Evolutionary conservation across 2,113 vertebrate genomes (phyloP).

Genomic region (Neodon shergylaensis): DNA sequence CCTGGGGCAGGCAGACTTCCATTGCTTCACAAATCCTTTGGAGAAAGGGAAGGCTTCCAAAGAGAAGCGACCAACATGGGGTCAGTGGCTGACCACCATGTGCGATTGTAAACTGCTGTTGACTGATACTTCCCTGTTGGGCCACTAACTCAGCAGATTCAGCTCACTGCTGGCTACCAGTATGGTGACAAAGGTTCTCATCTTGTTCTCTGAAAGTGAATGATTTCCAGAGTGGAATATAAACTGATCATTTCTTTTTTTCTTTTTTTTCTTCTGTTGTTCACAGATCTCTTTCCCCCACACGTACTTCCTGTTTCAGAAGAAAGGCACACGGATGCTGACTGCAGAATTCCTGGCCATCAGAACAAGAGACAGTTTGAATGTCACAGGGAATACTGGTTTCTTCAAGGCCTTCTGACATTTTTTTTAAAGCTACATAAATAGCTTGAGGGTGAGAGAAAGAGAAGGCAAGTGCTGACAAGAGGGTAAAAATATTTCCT

Average conservation of each 20-base stretch:
- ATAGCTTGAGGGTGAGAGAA: conserved; percentile 42
- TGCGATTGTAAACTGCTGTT: not conserved
- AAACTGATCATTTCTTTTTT: not conserved
- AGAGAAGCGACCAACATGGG: not conserved
- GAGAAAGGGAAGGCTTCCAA: not conserved
- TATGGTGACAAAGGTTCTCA: not conserved
- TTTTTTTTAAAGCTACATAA: conserved; percentile 40
- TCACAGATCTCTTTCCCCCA: conserved; percentile 22
- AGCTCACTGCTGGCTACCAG: not conserved
- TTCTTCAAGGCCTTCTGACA: conserved; percentile 46
- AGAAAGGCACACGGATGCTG: conserved; percentile 38
- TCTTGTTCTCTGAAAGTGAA: not conserved
- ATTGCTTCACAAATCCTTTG: not conserved
- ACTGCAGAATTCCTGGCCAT: conserved; percentile 31
- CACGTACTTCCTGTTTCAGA: conserved; percentile 38
- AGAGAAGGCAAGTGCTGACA: not conserved
- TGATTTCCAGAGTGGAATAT: not conserved
- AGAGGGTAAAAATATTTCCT: not conserved
- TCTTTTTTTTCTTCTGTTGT: not conserved
- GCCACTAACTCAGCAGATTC: not conserved
- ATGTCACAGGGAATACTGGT: conserved; percentile 35
- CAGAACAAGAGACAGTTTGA: conserved; percentile 46
- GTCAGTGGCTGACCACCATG: not conserved
- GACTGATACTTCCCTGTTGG: not conserved
- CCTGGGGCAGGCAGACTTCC: not conserved